Base-by-base conservation (phyloP, 1,140 invertebrate species). In the Hylaeus anthracinus region DNA sequence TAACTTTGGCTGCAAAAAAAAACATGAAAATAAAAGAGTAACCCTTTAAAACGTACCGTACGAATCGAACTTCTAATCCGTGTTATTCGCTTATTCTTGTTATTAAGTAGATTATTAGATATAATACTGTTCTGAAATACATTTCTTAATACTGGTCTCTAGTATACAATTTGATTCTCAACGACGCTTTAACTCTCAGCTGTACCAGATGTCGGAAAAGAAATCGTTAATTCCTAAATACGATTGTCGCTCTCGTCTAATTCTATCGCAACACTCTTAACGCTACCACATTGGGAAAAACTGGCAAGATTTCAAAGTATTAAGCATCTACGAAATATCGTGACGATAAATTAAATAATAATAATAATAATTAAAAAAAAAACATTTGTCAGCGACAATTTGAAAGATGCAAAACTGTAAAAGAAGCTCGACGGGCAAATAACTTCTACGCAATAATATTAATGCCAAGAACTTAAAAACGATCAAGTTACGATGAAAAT, bases 101-200 rank as follows among this genome's bases (percentile, higher is more conserved):
- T 75, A 79, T 83, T 83, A 83, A 81, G 61, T 74, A 81, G 73
- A 76, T 83, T 86, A 83, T 86, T 79, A 65, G 64, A 76, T 82
- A 88, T 93, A 93, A 93, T 93, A 93, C 92, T 93, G 92, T 88
- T 88, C 82, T 89, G 83, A 90, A 91, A 86, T 92, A 91, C 83
- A 88, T 90, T 90, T 90, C 87, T 90, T 93, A 93, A 93, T 93
- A 93, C 92, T 93, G 91, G 88, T 93, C 88, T 87, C 85, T 90
- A 91, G 88, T 86, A 72, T 72, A 80, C 74, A 80, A 43, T 69
- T 74, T 45, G 83, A 70, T 78, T 70, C 6, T 77, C 53, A 14
- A 73, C 53, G 67, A 70, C 55, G 64, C 6, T 72, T 65, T 48
- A 60, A 39, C 45, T 58, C 60, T 74, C 72, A 37, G 67, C 67